Percentiles rank a stretch among this genome's conserved stretches.
Conservation (phyloP, 23 tunicate species). For the Aplidium turbinatum region DNA sequence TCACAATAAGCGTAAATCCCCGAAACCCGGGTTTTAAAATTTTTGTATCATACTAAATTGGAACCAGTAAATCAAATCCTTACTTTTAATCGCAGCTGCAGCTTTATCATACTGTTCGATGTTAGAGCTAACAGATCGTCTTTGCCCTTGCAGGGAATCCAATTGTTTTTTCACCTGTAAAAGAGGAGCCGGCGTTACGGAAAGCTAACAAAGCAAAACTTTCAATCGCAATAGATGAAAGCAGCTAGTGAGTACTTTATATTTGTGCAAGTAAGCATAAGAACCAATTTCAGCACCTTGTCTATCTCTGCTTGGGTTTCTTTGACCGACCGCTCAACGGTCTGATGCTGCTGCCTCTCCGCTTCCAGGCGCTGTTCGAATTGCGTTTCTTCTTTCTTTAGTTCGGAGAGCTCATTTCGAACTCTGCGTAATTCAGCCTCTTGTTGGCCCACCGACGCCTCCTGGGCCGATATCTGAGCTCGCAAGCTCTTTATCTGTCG, state of each 20-base stretch:
- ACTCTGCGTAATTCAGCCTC: conserved; percentile 54
- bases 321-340: conserved; percentile 47
- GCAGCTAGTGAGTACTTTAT: too few relatives aligned
- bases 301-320: conserved; percentile 64
- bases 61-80: neutral
- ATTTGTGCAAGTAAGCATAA: too few relatives aligned
- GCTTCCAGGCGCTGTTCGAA: conserved; percentile 74
- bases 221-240: too few relatives aligned
- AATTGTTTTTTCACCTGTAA: conserved; percentile 52
- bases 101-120: conserved; percentile 89
- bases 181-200: too few relatives aligned
- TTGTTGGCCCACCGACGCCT: conserved; percentile 52
- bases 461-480: conserved; percentile 59
- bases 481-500: conserved; percentile 58
- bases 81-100: conserved; percentile 70
- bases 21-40: neutral
- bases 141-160: conserved; percentile 45
- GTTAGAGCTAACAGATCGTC: conserved; percentile 64
- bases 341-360: conserved; percentile 57
- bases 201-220: too few relatives aligned
- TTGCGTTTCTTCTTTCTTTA: conserved; percentile 80
- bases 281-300: too few relatives aligned
- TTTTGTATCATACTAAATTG: neutral
- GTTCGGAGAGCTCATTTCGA: conserved; percentile 41
- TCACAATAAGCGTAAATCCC: too few relatives aligned